Evolutionary conservation across 2,888 invertebrate species (phyloP).

Genomic region (Priapulus caudatus): DNA sequence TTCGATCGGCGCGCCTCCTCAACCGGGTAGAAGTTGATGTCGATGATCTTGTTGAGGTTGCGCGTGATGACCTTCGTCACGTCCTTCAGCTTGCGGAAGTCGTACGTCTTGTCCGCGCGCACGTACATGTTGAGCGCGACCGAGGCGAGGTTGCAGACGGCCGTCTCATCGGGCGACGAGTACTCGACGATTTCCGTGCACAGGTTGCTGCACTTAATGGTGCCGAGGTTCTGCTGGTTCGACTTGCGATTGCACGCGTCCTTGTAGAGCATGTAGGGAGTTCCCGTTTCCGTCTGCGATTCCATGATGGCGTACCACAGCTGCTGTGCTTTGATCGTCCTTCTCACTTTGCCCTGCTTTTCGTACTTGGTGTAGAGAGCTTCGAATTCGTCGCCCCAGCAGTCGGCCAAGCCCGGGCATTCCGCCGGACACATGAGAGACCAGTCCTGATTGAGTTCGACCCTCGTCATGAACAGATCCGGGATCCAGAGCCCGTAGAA

Average conservation of each 20-base stretch:
- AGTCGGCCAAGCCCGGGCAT: constrained; percentile 75
- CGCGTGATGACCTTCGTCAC: constrained; percentile 75
- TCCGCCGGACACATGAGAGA: constrained; percentile 93
- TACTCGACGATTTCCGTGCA: constrained; percentile 98
- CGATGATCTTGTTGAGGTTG: constrained; percentile 93
- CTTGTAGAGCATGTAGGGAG: constrained; percentile 71
- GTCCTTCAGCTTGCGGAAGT: constrained; percentile 71
- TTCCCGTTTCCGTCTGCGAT: constrained; percentile 92
- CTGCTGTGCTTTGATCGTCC: constrained; percentile 57
- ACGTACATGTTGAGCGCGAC: constrained; percentile 93
- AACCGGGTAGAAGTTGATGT: constrained; percentile 89
- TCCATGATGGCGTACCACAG: constrained; percentile 89
- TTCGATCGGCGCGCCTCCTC: constrained; percentile 68
- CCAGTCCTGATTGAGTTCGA: constrained; percentile 68
- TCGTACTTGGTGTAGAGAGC: constrained; percentile 72
- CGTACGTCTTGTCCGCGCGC: constrained; percentile 59
- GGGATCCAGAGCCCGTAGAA: constrained; percentile 98
- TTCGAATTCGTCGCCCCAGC: constrained; percentile 92
- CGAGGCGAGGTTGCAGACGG: constrained; percentile 95
- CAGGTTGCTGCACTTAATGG: constrained; percentile 92
- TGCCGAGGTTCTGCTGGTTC: constrained; percentile 94
- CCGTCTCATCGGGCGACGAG: constrained; percentile 76
- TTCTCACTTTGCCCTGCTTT: constrained; percentile 36
- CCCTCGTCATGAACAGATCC: constrained; percentile 89
- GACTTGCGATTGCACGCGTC: constrained; percentile 93